A percentile compares a stretch with the other conserved stretches of the same genome.
These are phyloP conservation scores for Scomberomorus guttatus DNA, from an alignment of 2,797 vertebrate species.

Conservation along the genomic window DNA sequence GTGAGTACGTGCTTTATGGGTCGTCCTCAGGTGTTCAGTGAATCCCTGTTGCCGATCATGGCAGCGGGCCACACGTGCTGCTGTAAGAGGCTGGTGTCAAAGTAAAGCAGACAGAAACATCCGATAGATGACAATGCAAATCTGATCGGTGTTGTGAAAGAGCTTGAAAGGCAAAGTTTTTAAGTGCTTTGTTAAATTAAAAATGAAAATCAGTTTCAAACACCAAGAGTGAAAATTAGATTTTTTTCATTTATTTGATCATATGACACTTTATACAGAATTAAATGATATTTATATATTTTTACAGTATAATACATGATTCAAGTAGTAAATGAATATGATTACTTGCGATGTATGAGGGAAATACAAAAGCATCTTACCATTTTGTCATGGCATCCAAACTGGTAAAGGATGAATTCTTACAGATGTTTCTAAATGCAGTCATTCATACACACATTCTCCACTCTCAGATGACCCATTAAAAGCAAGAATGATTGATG, in stretches of 20 bases:
- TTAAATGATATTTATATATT: slow-evolving; percentile 60
- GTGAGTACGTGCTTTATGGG: slow-evolving; percentile 32
- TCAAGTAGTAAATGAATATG: slow-evolving; percentile 72
- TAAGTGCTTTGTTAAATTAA: background rate
- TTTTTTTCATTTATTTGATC: slow-evolving; percentile 67
- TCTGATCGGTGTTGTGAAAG: slow-evolving; percentile 28
- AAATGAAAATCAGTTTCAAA: background rate
- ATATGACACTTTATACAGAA: slow-evolving; percentile 71
- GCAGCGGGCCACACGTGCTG: slow-evolving; percentile 43
- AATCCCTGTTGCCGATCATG: slow-evolving; percentile 61
- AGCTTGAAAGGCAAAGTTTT: background rate
- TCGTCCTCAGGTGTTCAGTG: slow-evolving; percentile 48
- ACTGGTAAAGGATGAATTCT: slow-evolving; percentile 25
- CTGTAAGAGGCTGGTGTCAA: slow-evolving; percentile 73
- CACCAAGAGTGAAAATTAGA: slow-evolving; percentile 17
- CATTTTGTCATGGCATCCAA: slow-evolving; percentile 29
- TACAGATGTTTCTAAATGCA: slow-evolving; percentile 36
- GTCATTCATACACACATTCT: slow-evolving; percentile 34
- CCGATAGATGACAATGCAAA: slow-evolving; percentile 66
- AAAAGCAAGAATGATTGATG: slow-evolving; percentile 14
- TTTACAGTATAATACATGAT: slow-evolving; percentile 76
- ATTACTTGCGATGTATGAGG: slow-evolving; percentile 45
- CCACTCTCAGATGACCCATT: slow-evolving; percentile 47
- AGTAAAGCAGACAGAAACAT: slow-evolving; percentile 56
- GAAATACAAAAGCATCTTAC: slow-evolving; percentile 66